Evolutionary conservation across 2,113 vertebrate species (phyloP).

Genomic region (Sminthopsis crassicaudata): DNA sequence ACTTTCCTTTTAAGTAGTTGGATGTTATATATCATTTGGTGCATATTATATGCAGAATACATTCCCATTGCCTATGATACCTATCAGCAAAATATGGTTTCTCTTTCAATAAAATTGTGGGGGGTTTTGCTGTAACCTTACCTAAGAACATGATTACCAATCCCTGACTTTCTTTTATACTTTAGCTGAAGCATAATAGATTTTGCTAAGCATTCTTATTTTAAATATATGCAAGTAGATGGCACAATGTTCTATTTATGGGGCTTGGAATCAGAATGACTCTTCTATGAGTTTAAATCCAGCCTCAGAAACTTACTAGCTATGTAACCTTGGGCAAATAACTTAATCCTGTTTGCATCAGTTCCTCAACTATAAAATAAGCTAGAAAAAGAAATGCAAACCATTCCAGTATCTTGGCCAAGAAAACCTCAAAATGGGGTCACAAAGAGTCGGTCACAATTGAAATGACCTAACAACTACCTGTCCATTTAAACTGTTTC

Average conservation of each 20-base stretch:
- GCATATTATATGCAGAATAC: not conserved
- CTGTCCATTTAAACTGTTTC: not conserved
- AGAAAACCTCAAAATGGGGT: not conserved
- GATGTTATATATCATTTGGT: not conserved
- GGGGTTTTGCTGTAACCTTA: not conserved
- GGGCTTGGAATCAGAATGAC: not conserved
- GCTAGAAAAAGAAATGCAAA: not conserved
- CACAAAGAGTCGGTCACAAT: not conserved
- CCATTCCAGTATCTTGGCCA: not conserved
- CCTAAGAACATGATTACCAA: not conserved
- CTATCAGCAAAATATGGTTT: not conserved
- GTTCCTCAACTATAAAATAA: not conserved
- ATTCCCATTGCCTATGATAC: not conserved
- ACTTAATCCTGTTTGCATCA: not conserved
- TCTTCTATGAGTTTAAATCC: not conserved
- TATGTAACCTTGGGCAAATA: not conserved
- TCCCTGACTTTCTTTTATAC: not conserved
- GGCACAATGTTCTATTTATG: too few species aligned
- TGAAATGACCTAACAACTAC: not conserved
- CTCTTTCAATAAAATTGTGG: not conserved
- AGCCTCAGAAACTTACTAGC: not conserved
- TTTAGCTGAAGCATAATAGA: not conserved
- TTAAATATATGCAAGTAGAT: not conserved
- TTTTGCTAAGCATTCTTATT: not conserved
- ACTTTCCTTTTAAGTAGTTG: not conserved